Conservation (phyloP, 1,140 invertebrate genomes). For the Spodoptera litura region DNA sequence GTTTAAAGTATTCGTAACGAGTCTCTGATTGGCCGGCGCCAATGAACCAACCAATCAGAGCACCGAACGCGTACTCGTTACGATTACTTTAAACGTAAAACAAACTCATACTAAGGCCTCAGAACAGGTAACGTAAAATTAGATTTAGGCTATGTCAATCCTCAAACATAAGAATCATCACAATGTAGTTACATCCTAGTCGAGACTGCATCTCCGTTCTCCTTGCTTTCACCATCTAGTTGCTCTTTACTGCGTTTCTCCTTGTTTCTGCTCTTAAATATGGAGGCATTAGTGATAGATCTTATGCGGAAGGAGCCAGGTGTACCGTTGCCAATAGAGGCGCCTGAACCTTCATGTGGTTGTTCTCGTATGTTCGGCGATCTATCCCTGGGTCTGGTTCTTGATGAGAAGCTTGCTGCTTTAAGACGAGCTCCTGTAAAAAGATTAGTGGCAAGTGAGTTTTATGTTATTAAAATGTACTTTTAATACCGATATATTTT, state of each 20-base stretch:
- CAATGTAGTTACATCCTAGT: constrained; percentile 69
- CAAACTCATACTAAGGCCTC: too few species aligned
- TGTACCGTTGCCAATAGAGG: constrained; percentile 66
- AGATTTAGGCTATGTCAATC: not conserved
- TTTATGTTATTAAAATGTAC: not conserved
- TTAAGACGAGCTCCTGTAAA: constrained; percentile 65
- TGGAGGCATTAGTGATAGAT: constrained; percentile 75
- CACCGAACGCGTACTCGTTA: too few species aligned
- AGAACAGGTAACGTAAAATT: too few species aligned
- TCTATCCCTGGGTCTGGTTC: constrained; percentile 64
- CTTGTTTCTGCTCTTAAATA: constrained; percentile 69
- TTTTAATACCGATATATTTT: too few species aligned
- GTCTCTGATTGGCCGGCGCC: too few species aligned
- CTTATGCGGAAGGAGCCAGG: constrained; percentile 75
- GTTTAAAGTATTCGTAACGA: too few species aligned
- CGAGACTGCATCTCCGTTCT: constrained; percentile 65
- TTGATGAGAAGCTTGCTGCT: constrained; percentile 78
- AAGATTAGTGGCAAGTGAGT: not conserved
- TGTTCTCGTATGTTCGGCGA: constrained; percentile 69
- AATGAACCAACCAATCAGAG: too few species aligned
- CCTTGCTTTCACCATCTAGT: constrained; percentile 51
- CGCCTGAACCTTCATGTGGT: constrained; percentile 56
- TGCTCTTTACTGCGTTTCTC: constrained; percentile 64
- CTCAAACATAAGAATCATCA: not conserved
- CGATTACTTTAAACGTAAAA: too few species aligned